Evolutionary conservation across 2,888 invertebrate species (phyloP), one percentile per base, ranked within the genome.

Genomic region (Petrolisthes cinctipes): DNA sequence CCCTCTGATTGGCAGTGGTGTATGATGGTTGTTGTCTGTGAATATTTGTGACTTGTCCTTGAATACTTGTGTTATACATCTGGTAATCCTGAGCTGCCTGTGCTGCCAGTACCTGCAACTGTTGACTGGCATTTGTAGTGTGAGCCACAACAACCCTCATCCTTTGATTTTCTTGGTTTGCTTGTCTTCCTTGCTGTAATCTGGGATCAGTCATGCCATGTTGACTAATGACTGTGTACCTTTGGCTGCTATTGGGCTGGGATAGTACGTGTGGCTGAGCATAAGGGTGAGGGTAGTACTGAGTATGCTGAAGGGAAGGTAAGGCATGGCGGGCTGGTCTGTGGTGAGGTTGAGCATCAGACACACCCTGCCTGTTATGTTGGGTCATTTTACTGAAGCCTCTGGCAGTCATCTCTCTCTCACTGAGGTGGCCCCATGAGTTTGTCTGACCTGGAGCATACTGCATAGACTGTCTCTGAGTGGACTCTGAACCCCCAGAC

Each of bases 351-450:
- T 71, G 71, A n/a, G n/a, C 71, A 11, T 71, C 71, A 6, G 14
- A 20, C 20, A n/a, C n/a, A 71, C 71, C n/a, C 20, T 11, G 14
- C 71, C 71, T 71, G 37, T 37, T 37, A 71, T 14, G 71, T 6
- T 11, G 14, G 14, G 17, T n/a, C 71, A 71, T 20, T 6, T n/a
- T n/a, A 71, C 71, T 14, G 71, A 71, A 71, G 6, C 71, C 71
- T n/a, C 71, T 71, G 20, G 71, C 71, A 71, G 20, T 20, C 71
- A 71, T 11, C 20, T 71, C 71, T n/a, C 71, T 14, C n/a, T 71
- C 71, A 71, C 71, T 71, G 6, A 71, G 71, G 6, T 71, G 71
- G 20, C 71, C 71, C 71, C 71, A 71, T 57, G 75, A 37, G 75
- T 6, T 66, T 9, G 84, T 14, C 20, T 66, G 73, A n/a, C 68